phyloP scores from a whole-genome alignment of 1,140 invertebrate species.

The Aethina tumida region DNA sequence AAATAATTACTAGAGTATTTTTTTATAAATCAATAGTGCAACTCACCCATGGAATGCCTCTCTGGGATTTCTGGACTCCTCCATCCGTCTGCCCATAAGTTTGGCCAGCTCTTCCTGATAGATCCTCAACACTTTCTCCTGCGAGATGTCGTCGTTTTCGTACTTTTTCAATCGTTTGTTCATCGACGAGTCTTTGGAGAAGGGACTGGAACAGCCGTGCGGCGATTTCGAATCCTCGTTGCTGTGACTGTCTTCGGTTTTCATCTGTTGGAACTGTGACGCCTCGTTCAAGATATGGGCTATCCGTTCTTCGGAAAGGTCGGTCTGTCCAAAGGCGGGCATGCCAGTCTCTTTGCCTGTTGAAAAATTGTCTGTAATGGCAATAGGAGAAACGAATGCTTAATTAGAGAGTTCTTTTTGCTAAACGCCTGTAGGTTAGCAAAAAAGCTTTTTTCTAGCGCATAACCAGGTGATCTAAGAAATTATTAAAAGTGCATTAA shows the following conservation, averaged over 20 bases:
- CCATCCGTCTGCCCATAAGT: slow-evolving; percentile 70
- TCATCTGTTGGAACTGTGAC: slow-evolving; percentile 50
- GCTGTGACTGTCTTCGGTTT: slow-evolving; percentile 55
- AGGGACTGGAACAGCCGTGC: slow-evolving; percentile 61
- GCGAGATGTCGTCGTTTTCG: slow-evolving; percentile 89
- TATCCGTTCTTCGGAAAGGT: slow-evolving; percentile 85
- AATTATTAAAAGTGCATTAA: no score
- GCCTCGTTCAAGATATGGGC: slow-evolving; percentile 90
- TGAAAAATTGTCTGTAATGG: slow-evolving; percentile 40
- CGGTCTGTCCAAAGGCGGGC: slow-evolving; percentile 67
- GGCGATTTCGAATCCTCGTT: slow-evolving; percentile 77
- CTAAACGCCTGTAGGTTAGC: no score
- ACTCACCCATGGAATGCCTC: slow-evolving; percentile 58
- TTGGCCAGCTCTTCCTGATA: slow-evolving; percentile 95
- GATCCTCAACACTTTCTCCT: slow-evolving; percentile 93
- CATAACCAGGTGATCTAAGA: no score
- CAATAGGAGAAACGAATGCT: slow-evolving; percentile 9
- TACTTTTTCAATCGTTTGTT: slow-evolving; percentile 72
- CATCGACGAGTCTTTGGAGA: slow-evolving; percentile 59
- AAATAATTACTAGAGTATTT: neutral
- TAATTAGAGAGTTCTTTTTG: slow-evolving; percentile 6
- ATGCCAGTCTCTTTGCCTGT: slow-evolving; percentile 69
- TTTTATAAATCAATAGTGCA: neutral
- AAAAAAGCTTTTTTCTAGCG: no score
- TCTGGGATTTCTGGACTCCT: slow-evolving; percentile 57